Percentiles rank a stretch among this genome's conserved stretches.
These are phyloP conservation scores for Andrena minutula DNA, from an alignment of 2,888 invertebrate species.

Conservation along the genomic window DNA sequence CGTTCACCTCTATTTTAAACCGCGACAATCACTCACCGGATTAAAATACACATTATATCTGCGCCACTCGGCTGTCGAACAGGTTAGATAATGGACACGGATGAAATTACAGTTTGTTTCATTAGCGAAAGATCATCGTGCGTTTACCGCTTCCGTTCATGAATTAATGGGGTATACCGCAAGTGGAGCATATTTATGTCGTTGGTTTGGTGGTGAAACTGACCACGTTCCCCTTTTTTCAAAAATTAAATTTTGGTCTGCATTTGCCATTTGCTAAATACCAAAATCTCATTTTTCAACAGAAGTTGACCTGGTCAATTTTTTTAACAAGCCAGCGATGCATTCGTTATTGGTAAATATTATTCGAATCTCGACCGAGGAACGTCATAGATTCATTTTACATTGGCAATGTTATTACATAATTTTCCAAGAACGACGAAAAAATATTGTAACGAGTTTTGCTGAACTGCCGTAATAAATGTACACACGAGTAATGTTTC, in stretches of 20 bases:
- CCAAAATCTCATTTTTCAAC: too few species aligned
- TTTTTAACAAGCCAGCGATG: neutral
- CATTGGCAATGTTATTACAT: neutral
- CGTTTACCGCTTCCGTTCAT: neutral
- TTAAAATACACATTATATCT: slow-evolving; percentile 18
- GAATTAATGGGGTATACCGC: neutral
- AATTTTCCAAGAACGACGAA: slow-evolving; percentile 14
- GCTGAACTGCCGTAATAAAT: slow-evolving; percentile 5
- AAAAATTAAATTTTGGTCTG: too few species aligned
- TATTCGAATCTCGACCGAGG: neutral
- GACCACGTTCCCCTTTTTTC: too few species aligned
- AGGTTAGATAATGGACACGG: slow-evolving; percentile 17
- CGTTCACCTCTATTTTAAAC: slow-evolving; percentile 44
- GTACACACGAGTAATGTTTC: too few species aligned
- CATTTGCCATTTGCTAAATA: too few species aligned
- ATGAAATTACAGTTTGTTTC: slow-evolving; percentile 51
- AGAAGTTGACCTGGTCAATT: too few species aligned
- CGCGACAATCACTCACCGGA: slow-evolving; percentile 33
- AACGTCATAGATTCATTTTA: too few species aligned
- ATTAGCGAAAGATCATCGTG: slow-evolving; percentile 8
- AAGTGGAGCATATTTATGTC: neutral
- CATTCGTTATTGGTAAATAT: neutral
- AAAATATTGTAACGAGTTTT: slow-evolving; percentile 19
- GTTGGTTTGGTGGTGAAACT: neutral
- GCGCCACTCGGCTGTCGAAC: neutral